phyloP scores from a whole-genome alignment of 2,113 vertebrate species.

The Stegastes partitus region DNA sequence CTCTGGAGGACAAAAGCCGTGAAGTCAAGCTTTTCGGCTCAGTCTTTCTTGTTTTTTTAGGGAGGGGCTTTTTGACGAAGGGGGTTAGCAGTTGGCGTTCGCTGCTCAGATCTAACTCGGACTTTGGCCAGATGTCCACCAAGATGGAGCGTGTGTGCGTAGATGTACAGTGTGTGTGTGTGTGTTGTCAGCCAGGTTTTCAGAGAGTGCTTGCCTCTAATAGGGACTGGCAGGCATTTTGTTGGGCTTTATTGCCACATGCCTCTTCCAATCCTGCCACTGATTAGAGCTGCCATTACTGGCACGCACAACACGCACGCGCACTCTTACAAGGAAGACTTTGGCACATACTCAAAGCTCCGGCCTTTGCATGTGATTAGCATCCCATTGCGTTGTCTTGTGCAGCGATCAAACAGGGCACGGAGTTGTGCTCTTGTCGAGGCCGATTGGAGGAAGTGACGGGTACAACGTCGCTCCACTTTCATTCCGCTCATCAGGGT shows the following conservation, averaged over 20 bases:
- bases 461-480: slow-evolving; percentile 50
- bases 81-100: slow-evolving; percentile 23
- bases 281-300: slow-evolving; percentile 72
- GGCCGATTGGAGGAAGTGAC: slow-evolving; percentile 61
- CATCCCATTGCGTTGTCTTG: slow-evolving; percentile 69
- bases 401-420: slow-evolving; percentile 60
- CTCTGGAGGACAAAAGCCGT: slow-evolving; percentile 34
- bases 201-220: slow-evolving; percentile 56
- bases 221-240: slow-evolving; percentile 74
- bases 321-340: slow-evolving; percentile 39
- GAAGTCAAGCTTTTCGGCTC: slow-evolving; percentile 11
- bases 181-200: slow-evolving; percentile 39
- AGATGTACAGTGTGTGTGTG: background rate
- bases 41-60: background rate
- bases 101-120: slow-evolving; percentile 31
- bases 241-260: slow-evolving; percentile 78
- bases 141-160: slow-evolving; percentile 35
- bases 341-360: slow-evolving; percentile 64
- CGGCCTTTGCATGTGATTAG: slow-evolving; percentile 71
- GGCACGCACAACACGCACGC: slow-evolving; percentile 11
- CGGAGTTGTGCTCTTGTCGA: slow-evolving; percentile 54
- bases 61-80: background rate
- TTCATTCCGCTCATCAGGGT: slow-evolving; percentile 57
- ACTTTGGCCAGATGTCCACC: slow-evolving; percentile 74
- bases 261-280: slow-evolving; percentile 74